phyloP scores from a whole-genome alignment of 2,113 vertebrate genomes.

The Noctilio leporinus region DNA sequence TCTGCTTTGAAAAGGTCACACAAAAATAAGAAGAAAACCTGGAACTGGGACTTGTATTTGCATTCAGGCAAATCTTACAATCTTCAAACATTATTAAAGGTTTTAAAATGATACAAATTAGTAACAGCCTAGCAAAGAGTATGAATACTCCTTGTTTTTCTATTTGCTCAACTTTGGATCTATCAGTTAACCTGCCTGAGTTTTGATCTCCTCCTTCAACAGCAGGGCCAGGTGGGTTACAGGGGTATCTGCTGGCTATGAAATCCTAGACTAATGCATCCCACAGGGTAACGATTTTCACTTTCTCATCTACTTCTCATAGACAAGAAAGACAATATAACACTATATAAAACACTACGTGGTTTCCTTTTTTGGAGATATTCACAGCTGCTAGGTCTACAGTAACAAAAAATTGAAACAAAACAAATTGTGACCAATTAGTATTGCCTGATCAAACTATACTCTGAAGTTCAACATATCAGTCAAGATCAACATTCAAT shows the following conservation, averaged over 20 bases:
- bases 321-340: background rate
- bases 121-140: background rate
- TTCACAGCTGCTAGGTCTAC: background rate
- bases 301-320: background rate
- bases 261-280: background rate
- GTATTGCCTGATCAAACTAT: background rate
- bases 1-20: constrained; percentile 5
- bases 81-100: background rate
- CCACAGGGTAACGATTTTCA: background rate
- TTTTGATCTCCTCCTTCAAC: background rate
- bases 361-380: background rate
- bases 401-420: background rate
- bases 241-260: background rate
- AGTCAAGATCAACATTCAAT: background rate
- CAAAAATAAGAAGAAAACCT: background rate
- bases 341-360: too few species aligned
- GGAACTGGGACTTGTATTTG: background rate
- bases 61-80: background rate
- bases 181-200: background rate
- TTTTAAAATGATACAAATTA: background rate
- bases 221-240: background rate
- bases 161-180: background rate
- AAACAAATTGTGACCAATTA: background rate
- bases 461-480: background rate
- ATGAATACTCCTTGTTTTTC: background rate